Evolutionary conservation across 2,888 invertebrate species (phyloP).

Genomic region (Fabriciana adippe): DNA sequence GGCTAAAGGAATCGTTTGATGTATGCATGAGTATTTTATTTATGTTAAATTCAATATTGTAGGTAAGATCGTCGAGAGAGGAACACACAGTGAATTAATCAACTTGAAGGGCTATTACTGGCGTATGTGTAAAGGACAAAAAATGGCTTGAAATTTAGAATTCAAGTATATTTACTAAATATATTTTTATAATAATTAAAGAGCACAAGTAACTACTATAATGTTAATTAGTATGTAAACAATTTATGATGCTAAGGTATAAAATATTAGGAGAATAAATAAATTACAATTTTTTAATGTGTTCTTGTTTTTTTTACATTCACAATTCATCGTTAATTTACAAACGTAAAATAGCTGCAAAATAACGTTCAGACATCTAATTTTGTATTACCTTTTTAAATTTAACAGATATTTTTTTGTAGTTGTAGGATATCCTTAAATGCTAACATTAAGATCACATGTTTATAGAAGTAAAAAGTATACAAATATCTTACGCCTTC

Average conservation of each 20-base stretch:
- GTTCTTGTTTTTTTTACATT: constrained; percentile 3
- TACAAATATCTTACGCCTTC: constrained; percentile 1
- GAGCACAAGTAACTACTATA: neutral
- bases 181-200: constrained; percentile 2
- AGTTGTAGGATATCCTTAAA: too few species aligned
- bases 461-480: neutral
- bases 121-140: constrained; percentile 81
- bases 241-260: neutral
- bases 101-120: constrained; percentile 84
- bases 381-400: too few species aligned
- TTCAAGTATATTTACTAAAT: neutral
- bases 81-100: constrained; percentile 87
- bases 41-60: constrained; percentile 14
- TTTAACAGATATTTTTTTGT: too few species aligned
- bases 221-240: constrained; percentile 14
- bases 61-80: constrained; percentile 88
- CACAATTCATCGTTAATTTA: constrained; percentile 8
- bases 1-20: neutral
- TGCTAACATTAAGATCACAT: constrained; percentile 1
- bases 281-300: constrained; percentile 6
- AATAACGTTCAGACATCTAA: constrained; percentile 4
- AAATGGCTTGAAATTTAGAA: constrained; percentile 47
- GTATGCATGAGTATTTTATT: constrained; percentile 4
- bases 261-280: neutral
- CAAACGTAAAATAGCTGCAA: constrained; percentile 4